Conservation (phyloP, 2,113 vertebrate genomes). For the Amblyopsis rosae region DNA sequence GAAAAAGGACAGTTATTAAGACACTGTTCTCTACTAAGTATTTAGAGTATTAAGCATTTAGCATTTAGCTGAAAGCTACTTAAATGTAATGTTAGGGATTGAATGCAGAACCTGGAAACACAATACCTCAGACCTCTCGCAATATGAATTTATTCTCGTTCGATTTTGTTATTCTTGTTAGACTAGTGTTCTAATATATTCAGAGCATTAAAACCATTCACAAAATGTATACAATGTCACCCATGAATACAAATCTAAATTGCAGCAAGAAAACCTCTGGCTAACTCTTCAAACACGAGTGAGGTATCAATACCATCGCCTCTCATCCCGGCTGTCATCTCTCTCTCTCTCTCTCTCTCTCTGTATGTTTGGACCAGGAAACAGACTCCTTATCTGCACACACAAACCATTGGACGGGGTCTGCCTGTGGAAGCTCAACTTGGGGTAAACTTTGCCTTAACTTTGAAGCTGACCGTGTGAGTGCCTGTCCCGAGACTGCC, state of each 20-base stretch:
- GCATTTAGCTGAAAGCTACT: too few species aligned
- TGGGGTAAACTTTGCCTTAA: slow-evolving; percentile 74
- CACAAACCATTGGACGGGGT: slow-evolving; percentile 53
- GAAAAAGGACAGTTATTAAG: too few species aligned
- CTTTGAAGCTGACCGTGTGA: slow-evolving; percentile 69
- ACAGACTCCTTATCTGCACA: slow-evolving; percentile 65
- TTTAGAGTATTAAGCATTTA: too few species aligned
- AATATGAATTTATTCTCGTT: too few species aligned
- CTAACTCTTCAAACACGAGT: slow-evolving; percentile 58
- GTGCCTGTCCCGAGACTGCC: slow-evolving; percentile 62
- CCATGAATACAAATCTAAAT: too few species aligned
- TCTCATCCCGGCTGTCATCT: neutral
- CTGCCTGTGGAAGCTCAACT: slow-evolving; percentile 74
- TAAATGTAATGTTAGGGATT: too few species aligned
- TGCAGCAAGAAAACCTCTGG: neutral
- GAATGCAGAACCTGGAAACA: too few species aligned
- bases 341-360: slow-evolving; percentile 50
- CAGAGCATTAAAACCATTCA: too few species aligned
- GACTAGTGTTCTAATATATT: neutral
- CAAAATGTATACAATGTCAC: too few species aligned
- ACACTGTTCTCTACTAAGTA: too few species aligned
- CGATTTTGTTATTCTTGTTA: too few species aligned
- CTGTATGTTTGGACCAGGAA: slow-evolving; percentile 61
- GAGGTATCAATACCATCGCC: slow-evolving; percentile 57
- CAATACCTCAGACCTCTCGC: too few species aligned